phyloP scores from a whole-genome alignment of 2,797 vertebrate species.

The Chelmon rostratus region DNA sequence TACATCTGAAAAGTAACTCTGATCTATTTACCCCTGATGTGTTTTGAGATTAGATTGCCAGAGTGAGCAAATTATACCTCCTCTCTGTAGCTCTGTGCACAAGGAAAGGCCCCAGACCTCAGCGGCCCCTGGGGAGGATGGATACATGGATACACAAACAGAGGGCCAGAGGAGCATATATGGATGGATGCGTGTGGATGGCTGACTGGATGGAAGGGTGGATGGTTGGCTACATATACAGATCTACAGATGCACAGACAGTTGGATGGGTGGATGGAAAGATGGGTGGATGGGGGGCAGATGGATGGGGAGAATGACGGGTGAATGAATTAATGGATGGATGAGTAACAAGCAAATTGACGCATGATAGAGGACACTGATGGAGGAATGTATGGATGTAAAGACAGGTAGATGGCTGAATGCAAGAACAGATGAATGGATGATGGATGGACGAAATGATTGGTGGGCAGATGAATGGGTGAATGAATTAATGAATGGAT shows the following conservation, averaged over 20 bases:
- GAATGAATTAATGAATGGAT: not conserved
- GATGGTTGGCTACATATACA: not conserved
- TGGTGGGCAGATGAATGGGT: not conserved
- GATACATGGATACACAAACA: not conserved
- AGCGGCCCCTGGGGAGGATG: not conserved
- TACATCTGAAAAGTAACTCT: not conserved
- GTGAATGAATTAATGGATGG: not conserved
- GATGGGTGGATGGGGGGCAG: not conserved
- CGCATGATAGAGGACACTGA: no score
- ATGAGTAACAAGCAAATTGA: no score
- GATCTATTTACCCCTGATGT: slow-evolving; percentile 15
- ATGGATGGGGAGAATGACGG: not conserved
- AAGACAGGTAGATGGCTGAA: no score
- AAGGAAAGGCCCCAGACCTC: not conserved
- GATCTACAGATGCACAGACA: no score
- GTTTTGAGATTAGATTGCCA: slow-evolving; percentile 20
- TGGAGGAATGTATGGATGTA: not conserved
- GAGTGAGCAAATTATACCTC: slow-evolving; percentile 19
- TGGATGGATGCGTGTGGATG: not conserved
- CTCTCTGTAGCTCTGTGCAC: not conserved
- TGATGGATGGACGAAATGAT: not conserved
- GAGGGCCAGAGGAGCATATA: not conserved
- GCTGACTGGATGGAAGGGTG: not conserved
- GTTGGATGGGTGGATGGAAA: no score
- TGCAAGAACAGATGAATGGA: not conserved